These are phyloP conservation scores for Ceramica pisi DNA, from an alignment of 2,888 invertebrate species.

Conservation along the genomic window DNA sequence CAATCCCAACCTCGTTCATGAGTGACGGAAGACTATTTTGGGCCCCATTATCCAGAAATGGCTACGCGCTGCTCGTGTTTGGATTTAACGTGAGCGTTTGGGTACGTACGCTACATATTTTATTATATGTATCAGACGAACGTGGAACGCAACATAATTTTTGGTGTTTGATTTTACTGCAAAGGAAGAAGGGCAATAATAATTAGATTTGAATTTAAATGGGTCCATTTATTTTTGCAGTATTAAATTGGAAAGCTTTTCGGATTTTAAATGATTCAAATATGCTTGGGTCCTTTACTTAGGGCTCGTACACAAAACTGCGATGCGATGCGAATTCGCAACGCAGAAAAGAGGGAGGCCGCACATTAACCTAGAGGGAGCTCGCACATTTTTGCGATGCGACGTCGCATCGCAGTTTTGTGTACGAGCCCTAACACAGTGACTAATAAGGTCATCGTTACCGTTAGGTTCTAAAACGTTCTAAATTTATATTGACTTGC, in stretches of 20 bases:
- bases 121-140: constrained; percentile 54
- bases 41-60: constrained; percentile 88
- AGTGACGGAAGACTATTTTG: constrained; percentile 86
- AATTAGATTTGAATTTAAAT: constrained; percentile 16
- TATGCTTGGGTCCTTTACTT: neutral
- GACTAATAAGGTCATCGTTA: neutral
- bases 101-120: constrained; percentile 56
- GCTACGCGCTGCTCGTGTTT: constrained; percentile 83
- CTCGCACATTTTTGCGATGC: no score
- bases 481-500: constrained; percentile 7
- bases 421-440: no score
- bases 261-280: neutral
- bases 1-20: constrained; percentile 76
- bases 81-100: constrained; percentile 82
- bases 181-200: constrained; percentile 40
- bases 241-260: constrained; percentile 3
- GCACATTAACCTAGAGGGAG: no score
- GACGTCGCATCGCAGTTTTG: no score
- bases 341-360: no score
- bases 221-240: neutral
- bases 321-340: no score
- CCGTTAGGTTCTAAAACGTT: constrained; percentile 12
- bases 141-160: constrained; percentile 61
- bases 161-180: constrained; percentile 41
- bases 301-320: no score